A percentile compares a stretch with the other conserved stretches of the same genome.
Evolutionary conservation across 2,797 vertebrate species (phyloP).

Genomic region (Oryzias dopingdopingensis): DNA sequence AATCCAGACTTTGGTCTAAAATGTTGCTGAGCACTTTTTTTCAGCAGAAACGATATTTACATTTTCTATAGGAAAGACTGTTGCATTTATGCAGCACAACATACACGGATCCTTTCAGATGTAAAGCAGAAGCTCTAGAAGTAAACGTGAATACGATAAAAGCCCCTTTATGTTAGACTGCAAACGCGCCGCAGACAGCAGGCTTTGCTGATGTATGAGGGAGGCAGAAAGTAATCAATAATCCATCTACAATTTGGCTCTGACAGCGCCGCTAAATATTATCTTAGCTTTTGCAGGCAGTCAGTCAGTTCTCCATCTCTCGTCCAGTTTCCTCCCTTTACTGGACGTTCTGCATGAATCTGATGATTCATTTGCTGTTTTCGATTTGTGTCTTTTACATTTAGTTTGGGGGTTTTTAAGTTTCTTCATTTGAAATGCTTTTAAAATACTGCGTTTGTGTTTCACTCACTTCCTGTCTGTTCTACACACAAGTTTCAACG

Average conservation of each 20-base stretch:
- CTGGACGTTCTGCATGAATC: too few relatives aligned
- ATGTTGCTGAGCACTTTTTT: background rate
- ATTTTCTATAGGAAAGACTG: constrained; percentile 1
- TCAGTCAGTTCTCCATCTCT: constrained; percentile 4
- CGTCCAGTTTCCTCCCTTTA: too few relatives aligned
- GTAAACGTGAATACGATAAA: constrained; percentile 21
- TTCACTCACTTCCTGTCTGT: too few relatives aligned
- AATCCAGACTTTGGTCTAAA: background rate
- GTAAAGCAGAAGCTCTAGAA: constrained; percentile 4
- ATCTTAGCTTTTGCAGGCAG: constrained; percentile 20
- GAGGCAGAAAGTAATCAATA: constrained; percentile 60
- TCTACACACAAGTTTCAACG: too few relatives aligned
- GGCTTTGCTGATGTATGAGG: constrained; percentile 44
- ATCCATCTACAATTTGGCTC: constrained; percentile 52
- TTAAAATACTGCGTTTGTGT: too few relatives aligned
- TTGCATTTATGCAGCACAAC: constrained; percentile 11
- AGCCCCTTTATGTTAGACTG: constrained; percentile 17
- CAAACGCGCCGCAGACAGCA: constrained; percentile 22
- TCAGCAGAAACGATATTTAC: constrained; percentile 11
- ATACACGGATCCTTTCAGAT: constrained; percentile 5
- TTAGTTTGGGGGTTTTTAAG: too few relatives aligned
- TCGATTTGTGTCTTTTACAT: too few relatives aligned
- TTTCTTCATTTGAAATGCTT: too few relatives aligned
- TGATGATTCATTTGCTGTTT: too few relatives aligned
- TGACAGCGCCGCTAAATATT: constrained; percentile 30